Evolutionary conservation across 1,140 invertebrate species (phyloP).

Genomic region (Ceratosolen solmsi): DNA sequence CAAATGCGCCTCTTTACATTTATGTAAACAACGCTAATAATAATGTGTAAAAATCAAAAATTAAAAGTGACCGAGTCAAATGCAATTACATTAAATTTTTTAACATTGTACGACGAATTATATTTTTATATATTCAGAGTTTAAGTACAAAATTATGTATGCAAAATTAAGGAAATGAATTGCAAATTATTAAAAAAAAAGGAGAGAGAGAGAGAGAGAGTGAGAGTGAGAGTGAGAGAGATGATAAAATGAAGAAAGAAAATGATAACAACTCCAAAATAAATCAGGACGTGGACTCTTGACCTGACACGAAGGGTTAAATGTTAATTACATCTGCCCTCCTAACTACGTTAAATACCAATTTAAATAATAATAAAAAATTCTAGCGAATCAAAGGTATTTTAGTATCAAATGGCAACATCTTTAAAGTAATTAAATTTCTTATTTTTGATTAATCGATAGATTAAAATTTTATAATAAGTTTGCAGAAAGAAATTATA

Average conservation of each 20-base stretch:
- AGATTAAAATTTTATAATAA: conserved; percentile 20
- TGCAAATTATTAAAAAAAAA: neutral
- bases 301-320: neutral
- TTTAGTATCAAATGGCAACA: conserved; percentile 12
- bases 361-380: neutral
- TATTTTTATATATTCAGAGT: neutral
- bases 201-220: too few relatives aligned
- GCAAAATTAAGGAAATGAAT: conserved; percentile 2
- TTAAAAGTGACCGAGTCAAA: too few relatives aligned
- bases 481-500: conserved; percentile 1
- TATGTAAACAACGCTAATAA: too few relatives aligned
- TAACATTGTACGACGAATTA: neutral
- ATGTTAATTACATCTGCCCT: conserved; percentile 21
- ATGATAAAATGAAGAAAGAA: neutral
- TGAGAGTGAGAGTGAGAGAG: too few relatives aligned
- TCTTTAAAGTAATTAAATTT: conserved; percentile 8
- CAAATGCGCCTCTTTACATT: too few relatives aligned
- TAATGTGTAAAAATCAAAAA: too few relatives aligned
- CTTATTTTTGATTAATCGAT: neutral
- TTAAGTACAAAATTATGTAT: neutral
- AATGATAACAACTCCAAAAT: neutral
- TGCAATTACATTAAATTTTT: too few relatives aligned
- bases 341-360: conserved; percentile 1
- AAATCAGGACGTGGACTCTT: conserved; percentile 1
- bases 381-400: neutral